phyloP scores from a whole-genome alignment of 2,113 vertebrate species.

The Podarcis raffonei region DNA sequence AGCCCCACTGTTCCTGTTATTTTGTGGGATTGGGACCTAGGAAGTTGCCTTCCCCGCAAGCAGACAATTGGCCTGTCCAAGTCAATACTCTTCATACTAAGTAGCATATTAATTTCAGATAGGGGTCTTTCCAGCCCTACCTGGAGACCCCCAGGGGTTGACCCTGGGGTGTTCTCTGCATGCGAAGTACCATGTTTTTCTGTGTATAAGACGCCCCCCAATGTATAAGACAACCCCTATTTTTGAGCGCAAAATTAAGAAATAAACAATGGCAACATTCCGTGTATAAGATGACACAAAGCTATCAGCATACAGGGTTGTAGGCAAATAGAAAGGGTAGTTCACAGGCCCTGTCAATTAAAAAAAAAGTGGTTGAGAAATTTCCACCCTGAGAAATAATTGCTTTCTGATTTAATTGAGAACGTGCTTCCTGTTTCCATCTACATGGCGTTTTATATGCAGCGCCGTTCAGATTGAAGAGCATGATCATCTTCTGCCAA shows the following conservation, averaged over 20 bases:
- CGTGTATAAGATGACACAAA: no score
- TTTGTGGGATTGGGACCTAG: background rate
- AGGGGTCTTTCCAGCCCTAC: background rate
- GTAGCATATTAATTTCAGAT: background rate
- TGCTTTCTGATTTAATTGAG: background rate
- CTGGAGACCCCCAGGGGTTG: background rate
- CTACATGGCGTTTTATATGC: conserved; percentile 27
- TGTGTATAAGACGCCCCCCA: no score
- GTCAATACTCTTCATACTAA: background rate
- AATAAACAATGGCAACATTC: no score
- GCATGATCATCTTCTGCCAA: background rate
- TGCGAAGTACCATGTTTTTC: background rate
- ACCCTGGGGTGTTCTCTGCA: background rate
- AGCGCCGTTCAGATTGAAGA: conserved; percentile 1
- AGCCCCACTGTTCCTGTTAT: background rate
- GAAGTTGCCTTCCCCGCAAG: background rate
- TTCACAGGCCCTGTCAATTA: no score
- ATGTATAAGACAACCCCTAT: no score
- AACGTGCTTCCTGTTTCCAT: background rate
- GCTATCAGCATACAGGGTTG: background rate
- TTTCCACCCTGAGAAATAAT: background rate
- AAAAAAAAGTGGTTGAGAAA: background rate
- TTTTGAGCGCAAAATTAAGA: no score
- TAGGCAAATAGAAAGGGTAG: no score
- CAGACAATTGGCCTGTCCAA: background rate